Evolutionary conservation across 1,140 invertebrate genomes (phyloP), one percentile per base, ranked within the genome.

Genomic region (Papilio glaucus): DNA sequence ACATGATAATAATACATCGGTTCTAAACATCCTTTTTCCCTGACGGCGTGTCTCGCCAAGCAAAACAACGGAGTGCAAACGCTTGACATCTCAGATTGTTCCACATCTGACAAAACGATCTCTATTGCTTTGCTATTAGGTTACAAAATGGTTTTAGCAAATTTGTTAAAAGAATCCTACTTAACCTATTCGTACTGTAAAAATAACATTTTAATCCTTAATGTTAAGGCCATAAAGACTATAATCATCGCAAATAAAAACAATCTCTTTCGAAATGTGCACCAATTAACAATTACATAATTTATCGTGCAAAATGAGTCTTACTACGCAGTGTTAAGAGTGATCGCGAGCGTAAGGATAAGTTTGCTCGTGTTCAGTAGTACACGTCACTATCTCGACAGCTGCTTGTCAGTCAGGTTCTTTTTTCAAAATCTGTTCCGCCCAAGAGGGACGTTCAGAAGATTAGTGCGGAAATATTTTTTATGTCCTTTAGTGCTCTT

Each of bases 311-410:
- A 71, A 49, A 72, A 45, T 77, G 33, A 68, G 61, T 62, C 69
- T 72, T 79, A 74, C 15, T 29, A 0, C 7, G 8, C 18, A 15
- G 5, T 10, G 7, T 13, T 75, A 73, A 72, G 26, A 68, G 60
- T 42, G 45, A 49, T 4, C 13, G 12, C 12, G 26, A 37, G 0
- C 29, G 71, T 37, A 61, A n/a, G 5, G 68, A 41, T n/a, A 70
- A 41, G 13, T 77, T 79, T 80, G 75, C 72, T 57, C 69, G 21
- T 72, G 38, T 57, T 65, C 68, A 57, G 63, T 67, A 67, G 67
- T 63, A 39, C 75, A 62, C 77, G 79, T 83, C 79, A 83, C 81
- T 83, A 83, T 83, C 79, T 81, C 75, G 81, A 81, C 81, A 80
- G 74, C 69, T 39, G 79, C 67, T 78, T 80, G 79, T 80, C 77